Evolutionary conservation across 2,113 vertebrate species (phyloP), one percentile per base, ranked within the genome.

Genomic region (Silurus glanis): DNA sequence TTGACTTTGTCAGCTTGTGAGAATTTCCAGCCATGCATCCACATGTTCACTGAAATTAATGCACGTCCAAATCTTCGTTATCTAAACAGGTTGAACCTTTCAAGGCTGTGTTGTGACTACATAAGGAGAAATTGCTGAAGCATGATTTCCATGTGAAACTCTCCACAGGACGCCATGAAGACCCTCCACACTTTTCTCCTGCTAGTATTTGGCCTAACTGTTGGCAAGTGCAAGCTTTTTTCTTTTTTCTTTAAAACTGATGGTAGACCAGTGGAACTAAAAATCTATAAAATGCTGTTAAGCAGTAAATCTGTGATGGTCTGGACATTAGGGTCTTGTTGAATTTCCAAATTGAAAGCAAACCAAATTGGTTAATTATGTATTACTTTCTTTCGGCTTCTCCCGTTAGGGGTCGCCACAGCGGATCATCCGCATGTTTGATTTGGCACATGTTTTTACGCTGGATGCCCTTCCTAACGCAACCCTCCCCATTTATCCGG

Each of bases 151-250:
- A 58, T 37, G 66, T 69, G 25, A 56, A 61, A 6, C 28, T 28
- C 28, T 80, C n/a, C 59, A 78, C 53, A 45, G 45, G 45, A 84
- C 76, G 92, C 8, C 80, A 94, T 94, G 92, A 94, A 90, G 6
- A 55, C 83, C 55, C 64, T 93, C 61, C 79, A 64, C 3, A 17
- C 76, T 49, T 19, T 91, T 12, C 23, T 91, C 59, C 89, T 95
- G 19, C 12, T 94, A 86, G 84, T 87, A 53, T 51, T 87, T 6
- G 64, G 90, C 80, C 89, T 94, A 66, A 90, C 78, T 62, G 8
- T 89, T n/a, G 89, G 93, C 94, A 87, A 93, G 94, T 92, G 53
- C 80, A 72, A 10, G 55, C 4, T 79, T n/a, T 19, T 56, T 56
- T 56, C 5, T 12, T 56, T 80, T 58, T 58, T 10, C 6, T 80